Percentiles rank a stretch among this genome's conserved stretches.
Conservation (phyloP, 2,113 vertebrate genomes). For the Apteryx owenii region DNA sequence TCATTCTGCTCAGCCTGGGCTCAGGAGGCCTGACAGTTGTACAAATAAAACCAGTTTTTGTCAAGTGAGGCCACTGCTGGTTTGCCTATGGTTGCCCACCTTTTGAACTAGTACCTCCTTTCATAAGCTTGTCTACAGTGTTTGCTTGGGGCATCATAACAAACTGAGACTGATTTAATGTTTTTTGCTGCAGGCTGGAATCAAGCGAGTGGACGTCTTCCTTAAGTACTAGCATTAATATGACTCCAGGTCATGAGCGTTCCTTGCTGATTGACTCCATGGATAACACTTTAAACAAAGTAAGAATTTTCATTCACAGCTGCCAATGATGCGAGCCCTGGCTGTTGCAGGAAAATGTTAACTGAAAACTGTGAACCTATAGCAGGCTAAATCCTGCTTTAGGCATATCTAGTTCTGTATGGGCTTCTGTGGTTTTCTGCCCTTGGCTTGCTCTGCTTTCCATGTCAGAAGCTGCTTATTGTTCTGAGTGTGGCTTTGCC, state of each 20-base stretch:
- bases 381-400: not conserved
- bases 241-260: constrained; percentile 77
- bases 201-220: constrained; percentile 76
- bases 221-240: constrained; percentile 65
- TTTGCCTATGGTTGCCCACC: not conserved
- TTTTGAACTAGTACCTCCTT: not conserved
- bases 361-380: not conserved
- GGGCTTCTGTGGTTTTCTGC: not conserved
- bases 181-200: constrained; percentile 73
- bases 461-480: not conserved
- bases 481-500: not conserved
- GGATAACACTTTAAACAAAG: constrained; percentile 79
- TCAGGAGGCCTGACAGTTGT: not conserved
- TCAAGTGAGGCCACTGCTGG: not conserved
- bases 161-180: not conserved
- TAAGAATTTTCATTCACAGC: constrained; percentile 65
- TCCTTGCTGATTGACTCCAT: constrained; percentile 82
- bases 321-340: not conserved
- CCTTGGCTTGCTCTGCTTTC: not conserved
- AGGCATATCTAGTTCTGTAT: not conserved
- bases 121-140: not conserved
- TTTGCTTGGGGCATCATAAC: not conserved
- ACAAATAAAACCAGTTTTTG: not conserved
- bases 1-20: not conserved
- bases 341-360: not conserved